These are phyloP conservation scores for Fundulus diaphanus DNA, from an alignment of 2,797 vertebrate genomes.

Conservation along the genomic window DNA sequence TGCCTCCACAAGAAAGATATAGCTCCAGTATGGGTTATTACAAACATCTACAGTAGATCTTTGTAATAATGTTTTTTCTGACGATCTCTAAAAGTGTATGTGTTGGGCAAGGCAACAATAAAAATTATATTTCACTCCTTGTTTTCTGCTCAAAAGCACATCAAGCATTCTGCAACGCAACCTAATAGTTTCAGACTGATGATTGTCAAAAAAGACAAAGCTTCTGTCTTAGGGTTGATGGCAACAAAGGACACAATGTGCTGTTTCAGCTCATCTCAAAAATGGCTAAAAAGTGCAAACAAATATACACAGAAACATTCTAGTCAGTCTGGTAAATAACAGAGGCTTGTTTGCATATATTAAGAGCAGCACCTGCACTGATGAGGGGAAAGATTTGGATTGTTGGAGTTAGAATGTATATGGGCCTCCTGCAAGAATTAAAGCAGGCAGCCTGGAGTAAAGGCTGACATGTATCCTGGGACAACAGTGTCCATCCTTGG, in stretches of 20 bases:
- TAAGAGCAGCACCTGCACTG: constrained; percentile 85
- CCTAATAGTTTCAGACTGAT: constrained; percentile 56
- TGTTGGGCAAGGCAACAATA: constrained; percentile 30
- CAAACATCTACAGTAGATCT: background rate
- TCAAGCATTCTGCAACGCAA: constrained; percentile 44
- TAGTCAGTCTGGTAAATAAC: constrained; percentile 74
- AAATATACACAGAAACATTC: constrained; percentile 62
- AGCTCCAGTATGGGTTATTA: background rate
- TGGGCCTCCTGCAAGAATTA: constrained; percentile 45
- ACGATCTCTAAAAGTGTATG: background rate
- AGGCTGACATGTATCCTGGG: constrained; percentile 58
- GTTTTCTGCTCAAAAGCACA: constrained; percentile 12
- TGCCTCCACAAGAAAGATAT: background rate
- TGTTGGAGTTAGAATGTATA: constrained; percentile 32
- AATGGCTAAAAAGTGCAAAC: constrained; percentile 75
- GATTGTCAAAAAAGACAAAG: constrained; percentile 81
- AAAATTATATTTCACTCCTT: constrained; percentile 32
- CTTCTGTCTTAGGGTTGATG: constrained; percentile 57
- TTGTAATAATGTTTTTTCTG: background rate
- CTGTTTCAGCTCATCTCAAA: constrained; percentile 53
- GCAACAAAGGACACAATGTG: constrained; percentile 44
- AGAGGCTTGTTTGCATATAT: constrained; percentile 86
- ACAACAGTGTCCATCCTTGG: constrained; percentile 47
- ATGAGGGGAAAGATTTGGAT: constrained; percentile 60
- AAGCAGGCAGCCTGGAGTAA: constrained; percentile 48